These are phyloP conservation scores for Metridium senile DNA, from an alignment of 92 coral and sea anemone genomes.

Conservation along the genomic window DNA sequence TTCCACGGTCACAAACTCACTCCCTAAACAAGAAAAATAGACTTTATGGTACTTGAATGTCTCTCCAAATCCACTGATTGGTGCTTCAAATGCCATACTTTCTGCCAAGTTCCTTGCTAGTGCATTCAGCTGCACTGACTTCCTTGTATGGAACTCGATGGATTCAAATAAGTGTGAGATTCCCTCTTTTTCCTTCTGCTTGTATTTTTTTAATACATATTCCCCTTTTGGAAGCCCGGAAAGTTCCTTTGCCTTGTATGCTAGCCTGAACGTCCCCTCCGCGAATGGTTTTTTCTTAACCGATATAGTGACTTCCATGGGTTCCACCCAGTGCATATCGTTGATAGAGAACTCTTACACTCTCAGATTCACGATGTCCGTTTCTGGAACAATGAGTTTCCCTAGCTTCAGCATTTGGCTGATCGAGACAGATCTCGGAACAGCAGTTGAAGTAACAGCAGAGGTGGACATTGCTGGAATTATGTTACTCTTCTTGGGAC, in stretches of 20 bases:
- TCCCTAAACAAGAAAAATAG: not conserved
- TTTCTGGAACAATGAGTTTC: constrained; percentile 34
- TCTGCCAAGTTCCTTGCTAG: not conserved
- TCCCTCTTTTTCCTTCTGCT: constrained; percentile 29
- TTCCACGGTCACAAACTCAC: constrained; percentile 17
- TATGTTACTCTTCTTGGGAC: not conserved
- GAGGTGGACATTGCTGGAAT: not conserved
- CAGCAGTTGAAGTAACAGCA: not conserved
- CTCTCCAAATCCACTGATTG: constrained; percentile 8
- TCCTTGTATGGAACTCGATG: constrained; percentile 36
- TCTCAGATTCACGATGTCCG: constrained; percentile 28
- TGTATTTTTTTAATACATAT: constrained; percentile 40
- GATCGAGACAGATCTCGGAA: constrained; percentile 25
- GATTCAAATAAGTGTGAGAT: constrained; percentile 33
- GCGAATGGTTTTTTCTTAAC: constrained; percentile 32
- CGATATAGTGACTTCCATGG: constrained; percentile 40
- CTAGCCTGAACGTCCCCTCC: constrained; percentile 50
- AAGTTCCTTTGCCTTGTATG: constrained; percentile 38
- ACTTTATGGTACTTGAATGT: not conserved
- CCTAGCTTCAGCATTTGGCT: constrained; percentile 14
- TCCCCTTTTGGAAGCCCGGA: constrained; percentile 43
- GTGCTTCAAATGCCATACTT: not conserved
- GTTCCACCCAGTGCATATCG: constrained; percentile 39
- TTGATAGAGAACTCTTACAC: constrained; percentile 44
- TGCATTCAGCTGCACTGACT: constrained; percentile 41